phyloP scores from a whole-genome alignment of 2,797 vertebrate species.

The Austrolebias charrua region DNA sequence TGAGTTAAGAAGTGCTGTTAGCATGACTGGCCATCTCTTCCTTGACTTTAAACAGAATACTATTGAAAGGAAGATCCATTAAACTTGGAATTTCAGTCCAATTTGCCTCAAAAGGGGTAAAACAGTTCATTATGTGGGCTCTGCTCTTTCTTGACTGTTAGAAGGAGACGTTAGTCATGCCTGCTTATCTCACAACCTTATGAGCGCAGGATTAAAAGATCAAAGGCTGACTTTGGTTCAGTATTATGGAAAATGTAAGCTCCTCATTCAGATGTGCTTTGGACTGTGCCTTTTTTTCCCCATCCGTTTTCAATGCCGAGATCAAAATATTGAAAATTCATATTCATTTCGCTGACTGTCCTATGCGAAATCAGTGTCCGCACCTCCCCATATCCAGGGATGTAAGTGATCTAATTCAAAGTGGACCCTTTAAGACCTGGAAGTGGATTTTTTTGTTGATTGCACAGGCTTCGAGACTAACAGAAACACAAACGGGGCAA shows the following conservation, averaged over 20 bases:
- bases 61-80: conserved; percentile 77
- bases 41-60: conserved; percentile 66
- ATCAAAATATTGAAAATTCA: conserved; percentile 77
- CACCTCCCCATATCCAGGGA: conserved; percentile 64
- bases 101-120: conserved; percentile 84
- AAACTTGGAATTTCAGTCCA: conserved; percentile 82
- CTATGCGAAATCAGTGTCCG: conserved; percentile 69
- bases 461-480: conserved; percentile 62
- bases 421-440: conserved; percentile 69
- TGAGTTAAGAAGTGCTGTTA: conserved; percentile 31
- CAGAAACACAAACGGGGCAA: conserved; percentile 66
- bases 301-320: conserved; percentile 70
- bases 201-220: conserved; percentile 98
- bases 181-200: conserved; percentile 97
- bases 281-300: conserved; percentile 65
- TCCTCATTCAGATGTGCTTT: conserved; percentile 81
- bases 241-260: conserved; percentile 90
- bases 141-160: conserved; percentile 87
- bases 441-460: conserved; percentile 68
- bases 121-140: conserved; percentile 86
- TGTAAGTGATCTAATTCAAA: conserved; percentile 73
- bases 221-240: conserved; percentile 93
- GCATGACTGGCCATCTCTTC: conserved; percentile 45
- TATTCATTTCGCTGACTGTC: conserved; percentile 75
- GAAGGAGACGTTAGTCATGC: conserved; percentile 92